These are phyloP conservation scores for Diogma glabrata DNA, from an alignment of 2,888 invertebrate genomes.

Conservation along the genomic window DNA sequence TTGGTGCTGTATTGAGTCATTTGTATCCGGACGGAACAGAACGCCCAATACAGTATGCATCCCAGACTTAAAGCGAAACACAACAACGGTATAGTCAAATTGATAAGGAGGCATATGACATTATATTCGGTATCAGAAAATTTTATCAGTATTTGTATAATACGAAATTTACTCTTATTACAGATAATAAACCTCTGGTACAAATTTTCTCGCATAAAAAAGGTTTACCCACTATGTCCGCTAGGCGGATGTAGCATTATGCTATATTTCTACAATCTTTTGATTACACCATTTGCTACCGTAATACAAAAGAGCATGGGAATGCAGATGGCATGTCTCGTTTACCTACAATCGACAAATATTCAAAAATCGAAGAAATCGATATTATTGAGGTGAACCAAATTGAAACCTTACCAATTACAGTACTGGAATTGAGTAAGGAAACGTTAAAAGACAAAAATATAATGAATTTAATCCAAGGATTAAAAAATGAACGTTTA, in stretches of 20 bases:
- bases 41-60: too few relatives aligned
- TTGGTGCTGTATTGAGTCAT: too few relatives aligned
- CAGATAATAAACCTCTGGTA: background rate
- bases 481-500: background rate
- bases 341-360: background rate
- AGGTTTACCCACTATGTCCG: background rate
- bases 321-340: background rate
- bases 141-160: background rate
- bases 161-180: background rate
- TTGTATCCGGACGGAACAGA: too few relatives aligned
- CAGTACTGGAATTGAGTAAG: too few relatives aligned
- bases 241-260: background rate
- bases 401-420: background rate
- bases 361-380: background rate
- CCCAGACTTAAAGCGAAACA: background rate
- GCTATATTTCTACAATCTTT: too few relatives aligned
- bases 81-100: background rate
- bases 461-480: background rate
- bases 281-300: too few relatives aligned
- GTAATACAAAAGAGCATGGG: background rate
- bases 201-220: too few relatives aligned
- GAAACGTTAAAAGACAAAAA: too few relatives aligned
- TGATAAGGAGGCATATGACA: background rate
- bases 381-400: background rate
- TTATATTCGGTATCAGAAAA: background rate